Evolutionary conservation across 2,797 vertebrate genomes (phyloP).

Genomic region (Distichodus sexfasciatus): DNA sequence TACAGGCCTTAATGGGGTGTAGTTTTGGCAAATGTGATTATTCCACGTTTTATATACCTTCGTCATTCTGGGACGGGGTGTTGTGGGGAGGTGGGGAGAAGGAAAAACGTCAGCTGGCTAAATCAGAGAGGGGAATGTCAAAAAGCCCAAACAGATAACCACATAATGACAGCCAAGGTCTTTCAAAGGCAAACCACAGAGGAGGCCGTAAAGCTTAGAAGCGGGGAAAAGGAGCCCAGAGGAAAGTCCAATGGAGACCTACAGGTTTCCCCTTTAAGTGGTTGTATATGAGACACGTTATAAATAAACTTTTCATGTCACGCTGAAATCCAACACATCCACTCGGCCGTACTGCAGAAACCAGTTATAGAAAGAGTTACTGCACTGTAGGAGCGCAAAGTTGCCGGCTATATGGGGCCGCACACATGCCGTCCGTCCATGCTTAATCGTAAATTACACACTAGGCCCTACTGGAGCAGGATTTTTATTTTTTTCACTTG

Average conservation of each 20-base stretch:
- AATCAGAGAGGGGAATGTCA: constrained; percentile 66
- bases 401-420: constrained; percentile 44
- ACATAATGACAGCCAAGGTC: constrained; percentile 72
- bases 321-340: constrained; percentile 51
- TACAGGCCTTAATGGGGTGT: constrained; percentile 59
- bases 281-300: background rate
- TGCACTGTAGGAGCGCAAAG: constrained; percentile 29
- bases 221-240: constrained; percentile 3
- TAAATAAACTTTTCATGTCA: background rate
- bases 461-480: constrained; percentile 32
- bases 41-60: constrained; percentile 59
- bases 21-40: constrained; percentile 62
- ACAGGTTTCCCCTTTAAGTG: background rate
- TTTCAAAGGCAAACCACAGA: constrained; percentile 61
- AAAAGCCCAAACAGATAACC: constrained; percentile 67
- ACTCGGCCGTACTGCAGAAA: constrained; percentile 39
- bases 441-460: constrained; percentile 53
- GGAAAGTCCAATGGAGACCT: background rate
- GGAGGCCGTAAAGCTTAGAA: constrained; percentile 61
- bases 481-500: constrained; percentile 39
- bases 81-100: no score
- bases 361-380: constrained; percentile 40
- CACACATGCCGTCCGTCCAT: constrained; percentile 15
- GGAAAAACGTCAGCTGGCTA: constrained; percentile 61
- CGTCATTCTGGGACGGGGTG: no score